phyloP scores from a whole-genome alignment of 2,888 invertebrate genomes.

The Notocelia uddmanniana region DNA sequence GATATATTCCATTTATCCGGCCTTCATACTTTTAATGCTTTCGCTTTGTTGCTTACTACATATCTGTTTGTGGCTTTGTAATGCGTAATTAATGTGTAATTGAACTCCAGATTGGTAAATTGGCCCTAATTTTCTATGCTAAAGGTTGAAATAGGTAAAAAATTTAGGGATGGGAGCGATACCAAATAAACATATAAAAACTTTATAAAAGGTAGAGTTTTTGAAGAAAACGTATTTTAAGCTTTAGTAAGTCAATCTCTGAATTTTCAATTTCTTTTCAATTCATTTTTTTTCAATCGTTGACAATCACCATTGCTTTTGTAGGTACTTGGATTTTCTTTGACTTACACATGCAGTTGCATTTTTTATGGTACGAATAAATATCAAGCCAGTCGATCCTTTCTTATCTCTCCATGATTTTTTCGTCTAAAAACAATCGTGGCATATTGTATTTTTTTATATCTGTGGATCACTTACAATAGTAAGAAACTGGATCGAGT shows the following conservation, averaged over 20 bases:
- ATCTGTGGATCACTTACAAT: too few relatives aligned
- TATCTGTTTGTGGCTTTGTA: conserved; percentile 4
- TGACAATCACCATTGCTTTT: too few relatives aligned
- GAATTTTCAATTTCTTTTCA: too few relatives aligned
- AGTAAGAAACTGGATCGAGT: conserved; percentile 7
- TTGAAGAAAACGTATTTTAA: not conserved
- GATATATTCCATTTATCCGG: conserved; percentile 29
- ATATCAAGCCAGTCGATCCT: not conserved
- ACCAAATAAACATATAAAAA: not conserved
- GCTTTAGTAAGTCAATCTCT: not conserved
- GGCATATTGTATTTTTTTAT: not conserved
- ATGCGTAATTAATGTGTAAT: not conserved
- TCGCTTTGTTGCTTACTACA: conserved; percentile 4
- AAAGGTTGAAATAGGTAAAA: not conserved
- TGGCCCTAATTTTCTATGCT: not conserved
- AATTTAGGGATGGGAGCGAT: not conserved
- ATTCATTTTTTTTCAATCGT: too few relatives aligned
- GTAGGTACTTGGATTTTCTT: too few relatives aligned
- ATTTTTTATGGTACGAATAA: not conserved
- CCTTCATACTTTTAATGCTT: conserved; percentile 33
- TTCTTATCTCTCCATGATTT: too few relatives aligned
- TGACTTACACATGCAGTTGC: not conserved
- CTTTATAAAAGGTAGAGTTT: not conserved
- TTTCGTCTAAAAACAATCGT: not conserved
- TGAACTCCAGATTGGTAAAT: not conserved